Percentiles rank a stretch among this genome's conserved stretches.
Evolutionary conservation across 2,888 invertebrate species (phyloP).

Genomic region (Stictocephala bisonia): DNA sequence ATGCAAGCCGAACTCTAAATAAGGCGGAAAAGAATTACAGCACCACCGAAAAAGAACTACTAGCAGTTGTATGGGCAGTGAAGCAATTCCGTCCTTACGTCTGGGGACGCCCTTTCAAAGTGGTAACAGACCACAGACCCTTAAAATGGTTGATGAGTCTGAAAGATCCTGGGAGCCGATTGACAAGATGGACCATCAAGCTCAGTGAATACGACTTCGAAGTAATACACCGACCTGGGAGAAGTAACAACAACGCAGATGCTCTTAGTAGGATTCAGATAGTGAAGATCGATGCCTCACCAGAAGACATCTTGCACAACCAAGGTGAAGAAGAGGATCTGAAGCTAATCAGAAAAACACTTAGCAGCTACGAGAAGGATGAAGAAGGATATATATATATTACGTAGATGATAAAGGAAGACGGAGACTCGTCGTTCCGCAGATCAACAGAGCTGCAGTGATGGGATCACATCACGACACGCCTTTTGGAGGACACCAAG

Average conservation of each 20-base stretch:
- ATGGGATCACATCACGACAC: slow-evolving; percentile 54
- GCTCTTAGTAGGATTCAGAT: background rate
- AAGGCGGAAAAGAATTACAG: slow-evolving; percentile 58
- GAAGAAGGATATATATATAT: background rate
- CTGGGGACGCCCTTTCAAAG: slow-evolving; percentile 61
- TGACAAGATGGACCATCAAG: slow-evolving; percentile 62
- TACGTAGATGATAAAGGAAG: background rate
- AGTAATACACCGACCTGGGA: slow-evolving; percentile 8
- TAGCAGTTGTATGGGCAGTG: slow-evolving; percentile 60
- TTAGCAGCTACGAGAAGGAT: background rate
- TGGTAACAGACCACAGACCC: slow-evolving; percentile 63
- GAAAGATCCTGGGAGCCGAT: slow-evolving; percentile 63
- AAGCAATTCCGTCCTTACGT: slow-evolving; percentile 61
- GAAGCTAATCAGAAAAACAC: background rate
- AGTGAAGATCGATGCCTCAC: background rate
- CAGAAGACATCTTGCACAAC: background rate
- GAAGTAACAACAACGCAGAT: background rate
- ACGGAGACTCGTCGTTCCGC: no score
- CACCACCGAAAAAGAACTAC: slow-evolving; percentile 60
- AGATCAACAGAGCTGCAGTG: background rate
- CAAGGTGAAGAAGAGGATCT: background rate
- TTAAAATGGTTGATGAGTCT: slow-evolving; percentile 62
- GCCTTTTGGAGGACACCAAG: slow-evolving; percentile 57
- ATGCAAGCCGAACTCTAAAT: slow-evolving; percentile 59
- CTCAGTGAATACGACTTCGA: slow-evolving; percentile 60